Evolutionary conservation across 1,140 invertebrate genomes (phyloP).

Genomic region (Anastatus disparis): DNA sequence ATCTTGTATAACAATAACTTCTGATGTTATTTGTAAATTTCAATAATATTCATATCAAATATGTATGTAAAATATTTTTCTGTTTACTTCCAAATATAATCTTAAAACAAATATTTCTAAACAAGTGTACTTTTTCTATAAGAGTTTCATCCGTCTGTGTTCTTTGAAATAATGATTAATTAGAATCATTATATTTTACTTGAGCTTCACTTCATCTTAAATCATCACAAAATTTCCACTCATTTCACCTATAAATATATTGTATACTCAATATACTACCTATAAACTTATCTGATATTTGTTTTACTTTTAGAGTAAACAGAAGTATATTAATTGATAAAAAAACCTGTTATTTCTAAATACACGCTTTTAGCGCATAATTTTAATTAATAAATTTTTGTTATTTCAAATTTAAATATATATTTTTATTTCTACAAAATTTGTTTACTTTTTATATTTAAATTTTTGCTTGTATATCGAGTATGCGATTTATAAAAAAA

Average conservation of each 20-base stretch:
- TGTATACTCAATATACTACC: conserved; percentile 21
- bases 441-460: neutral
- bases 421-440: neutral
- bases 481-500: neutral
- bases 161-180: conserved; percentile 32
- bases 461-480: neutral
- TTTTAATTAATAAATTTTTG: too few species aligned
- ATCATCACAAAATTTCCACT: conserved; percentile 17
- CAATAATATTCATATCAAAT: conserved; percentile 31
- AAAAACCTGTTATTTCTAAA: too few species aligned
- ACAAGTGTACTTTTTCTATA: conserved; percentile 32
- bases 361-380: too few species aligned
- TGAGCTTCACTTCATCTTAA: conserved; percentile 7
- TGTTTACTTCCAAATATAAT: conserved; percentile 35
- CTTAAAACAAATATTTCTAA: conserved; percentile 32
- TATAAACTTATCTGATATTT: too few species aligned
- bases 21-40: conserved; percentile 34
- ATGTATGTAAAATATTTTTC: conserved; percentile 24
- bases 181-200: conserved; percentile 11
- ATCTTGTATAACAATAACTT: conserved; percentile 30
- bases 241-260: conserved; percentile 21
- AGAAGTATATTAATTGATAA: too few species aligned
- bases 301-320: too few species aligned
- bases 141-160: conserved; percentile 36
- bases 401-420: neutral